Base-by-base conservation (phyloP, 1,140 invertebrate species). In the Trichonephila clavata region DNA sequence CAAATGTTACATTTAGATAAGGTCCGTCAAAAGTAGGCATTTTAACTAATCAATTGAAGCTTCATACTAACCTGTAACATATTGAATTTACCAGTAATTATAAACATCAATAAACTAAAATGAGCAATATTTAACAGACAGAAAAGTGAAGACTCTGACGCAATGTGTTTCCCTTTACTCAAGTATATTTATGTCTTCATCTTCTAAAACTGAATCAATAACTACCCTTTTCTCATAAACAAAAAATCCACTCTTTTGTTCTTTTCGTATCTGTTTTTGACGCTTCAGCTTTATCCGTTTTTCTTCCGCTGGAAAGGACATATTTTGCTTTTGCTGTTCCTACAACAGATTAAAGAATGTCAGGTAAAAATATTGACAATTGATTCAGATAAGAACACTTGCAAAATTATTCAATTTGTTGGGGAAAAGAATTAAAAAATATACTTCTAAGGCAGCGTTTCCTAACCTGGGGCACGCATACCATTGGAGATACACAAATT, bases 141-240 rank as follows among this genome's bases (percentile, higher is more conserved):
- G 50, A 21, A 83, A n/a, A 24, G 27, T 18, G 71, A 83, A 83
- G 57, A 83, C 81, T 83, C 50, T n/a, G 81, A 27, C 43, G 77
- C 24, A 81, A 68, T 68, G 14, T 63, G 0, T 39, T 20, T 39
- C 7, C 21, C 20, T n/a, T 10, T 83, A 94, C 61, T 90, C 93
- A 27, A 91, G 57, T 86, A 93, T 81, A 90, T 90, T 80, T 60
- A 90, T 80, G 39, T 90, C 88, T 32, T 90, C 88, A 59, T 90
- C 88, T 24, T 90, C 88, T 7, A 71, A 21, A 21, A 21, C 50
- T 80, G 21, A 39, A 21, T 61, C 27, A 60, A 90, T 65, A 10
- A 39, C 39, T 16, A 90, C 10, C 7, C 59, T 80, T 80, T 90
- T 80, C 60, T 90, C 88, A 77, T 90, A 80, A 16, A 90, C 50